Evolutionary conservation across 2,113 vertebrate species (phyloP), one percentile per base, ranked within the genome.

Genomic region (Tachysurus vachellii): DNA sequence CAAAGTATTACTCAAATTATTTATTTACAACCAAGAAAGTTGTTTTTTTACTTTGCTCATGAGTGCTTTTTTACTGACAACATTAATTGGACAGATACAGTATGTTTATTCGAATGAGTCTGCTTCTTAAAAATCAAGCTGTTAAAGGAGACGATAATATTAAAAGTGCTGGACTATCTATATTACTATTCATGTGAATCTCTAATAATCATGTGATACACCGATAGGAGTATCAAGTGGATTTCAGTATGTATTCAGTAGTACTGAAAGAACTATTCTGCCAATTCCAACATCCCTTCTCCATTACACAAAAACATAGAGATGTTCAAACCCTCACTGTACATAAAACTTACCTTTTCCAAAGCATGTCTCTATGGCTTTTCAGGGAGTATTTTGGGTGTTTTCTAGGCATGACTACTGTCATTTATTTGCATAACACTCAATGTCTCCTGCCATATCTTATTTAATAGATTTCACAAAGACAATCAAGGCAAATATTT

Each of bases 401-500:
- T 36, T 83, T 50, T 82, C 75, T 50, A 75, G 31, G 11, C n/a
- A 59, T 50, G 12, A n/a, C 13, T 71, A 31, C 44, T 56, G 57
- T 71, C 71, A 59, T 75, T 59, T 26, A 31, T 73, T 36, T 85
- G 56, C 28, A 53, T 54, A 56, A 59, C 23, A 47, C 64, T 44
- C 16, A 80, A 17, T n/a, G 64, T 81, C 66, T 61, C 50, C 77
- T 85, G 77, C 73, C 44, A 54, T 80, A 36, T 86, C 70, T 70
- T 59, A 75, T 75, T 68, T 79, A 73, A 81, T 71, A 57, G 76
- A 83, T 88, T 87, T 83, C 71, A 79, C 84, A 47, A 53, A 81
- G 79, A 88, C 71, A 66, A 59, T 71, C 84, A 70, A 57, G 76
- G 66, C 73, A 79, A 64, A 88, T 42, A 70, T 79, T 87, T 89